Evolutionary conservation across 2,888 invertebrate genomes (phyloP).

Genomic region (Eupeodes luniger): DNA sequence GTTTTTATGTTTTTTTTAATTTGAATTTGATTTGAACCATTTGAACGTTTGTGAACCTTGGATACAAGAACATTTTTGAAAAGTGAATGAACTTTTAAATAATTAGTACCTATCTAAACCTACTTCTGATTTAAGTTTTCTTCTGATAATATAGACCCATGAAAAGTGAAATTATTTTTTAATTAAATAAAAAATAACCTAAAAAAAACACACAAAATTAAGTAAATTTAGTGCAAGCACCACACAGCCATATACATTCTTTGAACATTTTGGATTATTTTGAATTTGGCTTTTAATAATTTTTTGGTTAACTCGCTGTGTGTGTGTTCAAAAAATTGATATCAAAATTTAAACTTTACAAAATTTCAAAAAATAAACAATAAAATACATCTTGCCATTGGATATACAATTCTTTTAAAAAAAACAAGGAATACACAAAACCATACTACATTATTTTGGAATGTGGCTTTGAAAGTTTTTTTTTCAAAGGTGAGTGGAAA

Average conservation of each 20-base stretch:
- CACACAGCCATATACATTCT: constrained; percentile 60
- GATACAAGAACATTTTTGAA: background rate
- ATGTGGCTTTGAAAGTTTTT: constrained; percentile 7
- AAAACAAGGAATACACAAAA: background rate
- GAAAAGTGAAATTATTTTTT: constrained; percentile 55
- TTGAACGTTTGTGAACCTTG: background rate
- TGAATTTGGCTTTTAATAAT: constrained; percentile 45
- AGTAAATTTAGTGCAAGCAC: constrained; percentile 66
- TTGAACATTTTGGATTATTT: constrained; percentile 35
- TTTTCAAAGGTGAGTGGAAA: constrained; percentile 23
- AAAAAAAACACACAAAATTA: background rate
- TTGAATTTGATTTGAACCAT: constrained; percentile 9
- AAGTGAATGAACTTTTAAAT: background rate
- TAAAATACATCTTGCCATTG: background rate
- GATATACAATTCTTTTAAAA: constrained; percentile 15
- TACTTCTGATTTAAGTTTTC: background rate
- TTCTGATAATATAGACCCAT: background rate
- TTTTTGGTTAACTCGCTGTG: constrained; percentile 65
- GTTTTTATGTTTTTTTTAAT: background rate
- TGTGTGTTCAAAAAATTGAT: constrained; percentile 58
- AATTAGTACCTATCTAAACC: background rate
- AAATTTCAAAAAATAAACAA: constrained; percentile 37
- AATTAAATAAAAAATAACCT: constrained; percentile 18
- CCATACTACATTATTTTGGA: background rate
- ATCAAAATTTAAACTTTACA: constrained; percentile 33